A percentile compares a stretch with the other conserved stretches of the same genome.
phyloP scores from a whole-genome alignment of 2,113 vertebrate species.

The Cairina moschata region DNA sequence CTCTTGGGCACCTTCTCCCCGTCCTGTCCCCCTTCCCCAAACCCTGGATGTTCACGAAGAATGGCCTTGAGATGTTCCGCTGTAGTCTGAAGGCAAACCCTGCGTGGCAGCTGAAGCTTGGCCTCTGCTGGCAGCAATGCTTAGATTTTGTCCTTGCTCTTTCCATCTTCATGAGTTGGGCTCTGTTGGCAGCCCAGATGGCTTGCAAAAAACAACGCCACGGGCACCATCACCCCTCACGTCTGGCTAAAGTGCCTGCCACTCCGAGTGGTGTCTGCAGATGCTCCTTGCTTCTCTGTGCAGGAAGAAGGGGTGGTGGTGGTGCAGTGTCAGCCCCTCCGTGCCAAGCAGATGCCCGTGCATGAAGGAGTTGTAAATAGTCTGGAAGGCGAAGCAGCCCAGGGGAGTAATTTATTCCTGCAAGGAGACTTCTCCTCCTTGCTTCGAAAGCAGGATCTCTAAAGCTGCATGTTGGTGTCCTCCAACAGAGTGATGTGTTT shows the following conservation, averaged over 20 bases:
- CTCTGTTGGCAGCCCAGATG: not conserved
- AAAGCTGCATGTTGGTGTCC: not conserved
- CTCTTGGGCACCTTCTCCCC: not conserved
- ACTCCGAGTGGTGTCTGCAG: not conserved
- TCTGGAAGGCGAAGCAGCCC: constrained; percentile 19
- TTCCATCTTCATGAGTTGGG: not conserved
- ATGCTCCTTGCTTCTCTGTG: fast-evolving
- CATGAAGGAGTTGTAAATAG: not conserved
- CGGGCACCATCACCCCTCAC: not conserved
- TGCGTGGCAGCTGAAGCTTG: not conserved
- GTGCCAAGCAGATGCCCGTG: not conserved
- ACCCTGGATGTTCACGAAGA: not conserved
- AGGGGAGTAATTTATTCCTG: not conserved
- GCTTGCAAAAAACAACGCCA: not conserved
- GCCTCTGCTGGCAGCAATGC: not conserved
- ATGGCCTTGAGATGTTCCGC: not conserved
- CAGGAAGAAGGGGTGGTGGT: not conserved
- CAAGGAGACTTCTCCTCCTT: constrained; percentile 3
- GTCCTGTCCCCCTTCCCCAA: not conserved
- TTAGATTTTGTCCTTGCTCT: not conserved
- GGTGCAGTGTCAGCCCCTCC: not conserved
- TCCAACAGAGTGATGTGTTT: not conserved
- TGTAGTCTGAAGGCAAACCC: not conserved
- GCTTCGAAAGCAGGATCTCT: not conserved
- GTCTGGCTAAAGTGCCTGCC: constrained; percentile 52